A percentile compares a stretch with the other conserved stretches of the same genome.
Conservation (phyloP, 2,797 vertebrate genomes). For the Liasis olivaceus region DNA sequence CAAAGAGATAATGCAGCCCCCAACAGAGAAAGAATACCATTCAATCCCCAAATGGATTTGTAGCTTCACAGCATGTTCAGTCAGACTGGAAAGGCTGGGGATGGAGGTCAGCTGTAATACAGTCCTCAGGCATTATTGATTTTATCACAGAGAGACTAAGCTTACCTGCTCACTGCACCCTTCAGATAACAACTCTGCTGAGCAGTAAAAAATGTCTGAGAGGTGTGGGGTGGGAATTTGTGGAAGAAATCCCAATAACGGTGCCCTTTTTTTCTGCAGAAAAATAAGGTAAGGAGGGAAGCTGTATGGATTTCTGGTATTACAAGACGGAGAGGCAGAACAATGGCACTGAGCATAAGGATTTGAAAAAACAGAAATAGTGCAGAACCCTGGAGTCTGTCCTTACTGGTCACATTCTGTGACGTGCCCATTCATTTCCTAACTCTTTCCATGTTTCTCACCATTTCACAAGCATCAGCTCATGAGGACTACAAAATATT, state of each 20-base stretch:
- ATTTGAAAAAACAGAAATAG: background rate
- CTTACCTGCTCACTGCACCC: background rate
- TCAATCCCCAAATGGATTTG: background rate
- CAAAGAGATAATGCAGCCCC: background rate
- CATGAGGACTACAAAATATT: background rate
- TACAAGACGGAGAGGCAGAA: background rate
- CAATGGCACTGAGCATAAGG: background rate
- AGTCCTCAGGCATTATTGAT: conserved; percentile 20
- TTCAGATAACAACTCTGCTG: conserved; percentile 12
- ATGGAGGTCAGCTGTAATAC: background rate
- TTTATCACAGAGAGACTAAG: conserved; percentile 4
- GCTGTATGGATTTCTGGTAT: background rate
- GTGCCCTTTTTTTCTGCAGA: background rate
- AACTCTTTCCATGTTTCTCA: background rate
- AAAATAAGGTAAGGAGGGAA: background rate
- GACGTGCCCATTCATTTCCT: background rate
- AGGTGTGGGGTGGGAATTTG: background rate
- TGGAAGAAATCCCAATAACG: background rate
- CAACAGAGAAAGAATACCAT: background rate
- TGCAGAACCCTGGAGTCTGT: background rate
- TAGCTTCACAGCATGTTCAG: conserved; percentile 1
- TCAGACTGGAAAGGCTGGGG: background rate
- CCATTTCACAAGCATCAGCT: background rate
- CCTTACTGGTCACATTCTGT: background rate
- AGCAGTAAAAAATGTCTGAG: background rate